These are phyloP conservation scores for Pipra filicauda DNA, from an alignment of 2,113 vertebrate genomes.

Conservation along the genomic window DNA sequence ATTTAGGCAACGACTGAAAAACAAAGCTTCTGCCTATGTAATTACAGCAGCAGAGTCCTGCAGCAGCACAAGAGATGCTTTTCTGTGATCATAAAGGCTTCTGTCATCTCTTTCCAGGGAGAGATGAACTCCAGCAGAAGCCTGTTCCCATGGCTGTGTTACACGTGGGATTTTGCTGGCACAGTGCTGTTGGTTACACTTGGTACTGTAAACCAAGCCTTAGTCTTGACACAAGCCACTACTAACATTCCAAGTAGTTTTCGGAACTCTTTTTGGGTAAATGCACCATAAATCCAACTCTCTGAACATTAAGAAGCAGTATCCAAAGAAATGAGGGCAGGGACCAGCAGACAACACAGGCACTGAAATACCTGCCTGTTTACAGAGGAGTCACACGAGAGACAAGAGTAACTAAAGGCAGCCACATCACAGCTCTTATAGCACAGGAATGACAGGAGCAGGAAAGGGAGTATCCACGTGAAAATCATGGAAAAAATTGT, in stretches of 20 bases:
- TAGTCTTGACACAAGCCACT: background rate
- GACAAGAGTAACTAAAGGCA: background rate
- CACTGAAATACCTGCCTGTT: background rate
- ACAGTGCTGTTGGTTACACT: background rate
- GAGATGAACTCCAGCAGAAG: background rate
- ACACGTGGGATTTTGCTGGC: background rate
- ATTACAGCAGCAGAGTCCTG: background rate
- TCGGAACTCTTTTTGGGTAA: background rate
- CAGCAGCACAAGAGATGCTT: background rate
- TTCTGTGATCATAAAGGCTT: background rate
- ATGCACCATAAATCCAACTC: constrained; percentile 60
- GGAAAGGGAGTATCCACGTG: background rate
- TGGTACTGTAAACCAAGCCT: background rate
- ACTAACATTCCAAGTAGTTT: background rate
- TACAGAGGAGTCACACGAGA: background rate
- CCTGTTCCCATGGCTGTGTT: background rate
- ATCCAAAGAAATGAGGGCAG: constrained; percentile 15
- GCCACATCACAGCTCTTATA: background rate
- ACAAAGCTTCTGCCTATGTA: background rate
- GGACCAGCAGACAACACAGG: background rate
- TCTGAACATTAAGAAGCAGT: constrained; percentile 62
- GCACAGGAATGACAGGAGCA: constrained; percentile 9
- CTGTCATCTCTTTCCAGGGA: background rate
- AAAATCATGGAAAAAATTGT: background rate
- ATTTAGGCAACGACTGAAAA: background rate